These are phyloP conservation scores for Harpegnathos saltator DNA, from an alignment of 1,140 invertebrate species.

Conservation along the genomic window DNA sequence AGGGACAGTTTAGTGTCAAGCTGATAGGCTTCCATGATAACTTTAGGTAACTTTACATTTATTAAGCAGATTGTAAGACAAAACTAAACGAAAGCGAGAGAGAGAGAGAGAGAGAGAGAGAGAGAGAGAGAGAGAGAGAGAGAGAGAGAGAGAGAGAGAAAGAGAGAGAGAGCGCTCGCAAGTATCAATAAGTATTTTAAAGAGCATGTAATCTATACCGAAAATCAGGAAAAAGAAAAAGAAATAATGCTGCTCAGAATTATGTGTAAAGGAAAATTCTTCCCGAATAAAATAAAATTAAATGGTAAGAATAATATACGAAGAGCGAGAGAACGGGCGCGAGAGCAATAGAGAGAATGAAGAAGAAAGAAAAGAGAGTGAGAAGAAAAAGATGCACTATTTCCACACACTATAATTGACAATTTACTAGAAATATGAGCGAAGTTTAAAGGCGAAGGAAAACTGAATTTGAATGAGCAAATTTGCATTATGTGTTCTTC, in stretches of 20 bases:
- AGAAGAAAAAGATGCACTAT: conserved; percentile 35
- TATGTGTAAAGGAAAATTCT: conserved; percentile 83
- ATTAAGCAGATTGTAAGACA: conserved; percentile 76
- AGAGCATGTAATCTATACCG: conserved; percentile 35
- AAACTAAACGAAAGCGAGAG: conserved; percentile 73
- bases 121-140: conserved; percentile 60
- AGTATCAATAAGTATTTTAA: conserved; percentile 85
- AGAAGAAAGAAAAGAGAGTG: conserved; percentile 26
- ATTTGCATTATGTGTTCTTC: too few relatives aligned
- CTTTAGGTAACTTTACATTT: conserved; percentile 82
- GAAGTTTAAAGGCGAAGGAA: conserved; percentile 53
- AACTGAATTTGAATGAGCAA: too few relatives aligned
- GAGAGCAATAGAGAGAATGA: conserved; percentile 15
- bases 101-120: conserved; percentile 46
- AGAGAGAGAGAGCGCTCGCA: conserved; percentile 71
- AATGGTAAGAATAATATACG: conserved; percentile 71
- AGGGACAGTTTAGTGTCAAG: conserved; percentile 81
- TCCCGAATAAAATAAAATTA: conserved; percentile 77
- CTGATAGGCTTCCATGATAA: conserved; percentile 85
- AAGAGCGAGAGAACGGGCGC: conserved; percentile 28
- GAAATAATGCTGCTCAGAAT: conserved; percentile 81
- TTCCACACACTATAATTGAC: conserved; percentile 73
- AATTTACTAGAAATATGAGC: conserved; percentile 57
- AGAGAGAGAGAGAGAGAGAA: conserved; percentile 41
- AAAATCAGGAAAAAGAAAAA: not conserved